Base-by-base conservation (phyloP, 1,140 invertebrate species). In the Cherax destructor region DNA sequence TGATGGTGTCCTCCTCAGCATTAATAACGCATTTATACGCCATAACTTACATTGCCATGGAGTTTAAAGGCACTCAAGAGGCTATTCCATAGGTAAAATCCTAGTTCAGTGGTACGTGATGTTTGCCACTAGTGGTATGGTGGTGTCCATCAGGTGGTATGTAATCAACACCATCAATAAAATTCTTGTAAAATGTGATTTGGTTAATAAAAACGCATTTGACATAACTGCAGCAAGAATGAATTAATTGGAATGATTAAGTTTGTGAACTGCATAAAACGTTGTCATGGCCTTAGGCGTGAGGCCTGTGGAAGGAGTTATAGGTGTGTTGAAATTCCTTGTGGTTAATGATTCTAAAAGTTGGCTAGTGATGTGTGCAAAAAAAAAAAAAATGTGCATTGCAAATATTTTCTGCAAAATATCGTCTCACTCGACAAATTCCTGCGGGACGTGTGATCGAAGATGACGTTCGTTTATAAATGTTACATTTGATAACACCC, bases 131-230 rank as follows among this genome's bases (percentile, higher is more conserved):
- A 5, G n/a, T 74, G 69, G 69, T 24, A 74, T 74, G 69, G 69
- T 74, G 69, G 69, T 24, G n/a, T 74, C 24, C 6, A 74, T 74
- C 69, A 74, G 69, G 30, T 74, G 69, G 69, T 74, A 74, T 30
- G 69, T 74, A 21, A 30, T 74, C n/a, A 74, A 74, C n/a, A 21
- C 69, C 16, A 13, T 74, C 69, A n/a, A 30, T 30, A 30, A 74
- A 74, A 74, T 21, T 30, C 69, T 74, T 5, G 69, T 5, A 30
- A 74, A 74, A 3, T 74, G 6, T 74, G 5, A 56, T 56, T 41
- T 41, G 13, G 52, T 56, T 5, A 13, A 56, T 56, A 56, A 10
- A 3, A 56, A 56, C 9, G 9, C 3, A 5, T 56, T 5, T 30
- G 69, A 7, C 0, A 74, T 74, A 30, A 30, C n/a, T 30, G 24